Conservation (phyloP, 1,140 invertebrate genomes). For the Solenopsis invicta region DNA sequence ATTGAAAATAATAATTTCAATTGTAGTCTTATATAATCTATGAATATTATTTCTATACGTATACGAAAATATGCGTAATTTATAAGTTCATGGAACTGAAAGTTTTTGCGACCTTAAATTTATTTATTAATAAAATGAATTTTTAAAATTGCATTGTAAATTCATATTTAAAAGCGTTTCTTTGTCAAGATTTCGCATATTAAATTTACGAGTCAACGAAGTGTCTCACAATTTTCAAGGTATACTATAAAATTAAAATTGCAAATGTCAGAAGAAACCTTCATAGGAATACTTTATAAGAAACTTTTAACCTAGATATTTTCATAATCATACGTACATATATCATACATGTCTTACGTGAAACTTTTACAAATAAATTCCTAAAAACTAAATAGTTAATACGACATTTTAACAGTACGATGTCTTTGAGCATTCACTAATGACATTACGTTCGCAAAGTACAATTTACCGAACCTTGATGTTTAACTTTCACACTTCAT, state of each 20-base stretch:
- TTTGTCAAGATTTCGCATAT: neutral
- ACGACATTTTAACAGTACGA: neutral
- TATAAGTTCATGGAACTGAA: neutral
- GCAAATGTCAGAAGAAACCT: neutral
- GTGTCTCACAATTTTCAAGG: neutral
- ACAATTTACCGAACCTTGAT: neutral
- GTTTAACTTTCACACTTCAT: conserved; percentile 44
- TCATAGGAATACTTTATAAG: neutral
- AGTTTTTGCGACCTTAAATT: neutral
- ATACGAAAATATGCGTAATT: neutral
- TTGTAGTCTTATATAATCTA: conserved; percentile 1
- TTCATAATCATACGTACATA: neutral
- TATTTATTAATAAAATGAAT: neutral
- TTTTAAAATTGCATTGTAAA: neutral
- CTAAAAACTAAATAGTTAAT: neutral
- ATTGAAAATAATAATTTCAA: neutral
- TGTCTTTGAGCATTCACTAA: conserved; percentile 3
- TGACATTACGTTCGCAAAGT: neutral
- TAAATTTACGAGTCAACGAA: neutral
- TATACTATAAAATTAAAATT: neutral
- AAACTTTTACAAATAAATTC: conserved; percentile 8
- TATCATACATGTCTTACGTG: neutral
- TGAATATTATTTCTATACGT: neutral
- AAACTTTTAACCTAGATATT: neutral
- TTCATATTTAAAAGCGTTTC: neutral